Evolutionary conservation across 2,888 invertebrate genomes (phyloP).

Genomic region (Tolmerus cingulatus): DNA sequence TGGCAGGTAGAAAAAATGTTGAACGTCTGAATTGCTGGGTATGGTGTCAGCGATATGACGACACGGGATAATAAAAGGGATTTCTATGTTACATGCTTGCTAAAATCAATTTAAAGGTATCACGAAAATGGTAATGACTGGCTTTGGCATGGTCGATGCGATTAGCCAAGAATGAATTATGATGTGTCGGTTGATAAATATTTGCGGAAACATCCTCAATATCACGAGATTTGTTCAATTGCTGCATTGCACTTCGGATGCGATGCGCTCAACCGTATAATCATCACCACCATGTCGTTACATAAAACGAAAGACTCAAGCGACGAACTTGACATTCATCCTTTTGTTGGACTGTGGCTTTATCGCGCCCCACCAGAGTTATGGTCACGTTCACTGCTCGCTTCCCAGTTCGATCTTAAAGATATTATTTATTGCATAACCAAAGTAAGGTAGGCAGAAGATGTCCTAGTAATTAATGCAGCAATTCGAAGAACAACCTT

Average conservation of each 20-base stretch:
- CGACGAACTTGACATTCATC: not conserved
- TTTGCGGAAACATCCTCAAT: slow-evolving; percentile 5
- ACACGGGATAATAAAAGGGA: slow-evolving; percentile 31
- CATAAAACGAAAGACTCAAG: not conserved
- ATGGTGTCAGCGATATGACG: slow-evolving; percentile 27
- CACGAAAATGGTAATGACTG: slow-evolving; percentile 27
- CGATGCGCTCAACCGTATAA: not conserved
- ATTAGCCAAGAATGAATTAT: slow-evolving; percentile 1
- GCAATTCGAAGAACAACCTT: not conserved
- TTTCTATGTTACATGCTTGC: not conserved
- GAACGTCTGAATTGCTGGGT: slow-evolving; percentile 28
- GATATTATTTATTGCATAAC: not conserved
- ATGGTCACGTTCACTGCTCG: not conserved
- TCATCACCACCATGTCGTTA: not conserved
- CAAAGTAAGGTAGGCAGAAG: not conserved
- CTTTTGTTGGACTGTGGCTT: not conserved
- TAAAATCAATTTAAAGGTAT: slow-evolving; percentile 27
- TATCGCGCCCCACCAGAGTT: not conserved
- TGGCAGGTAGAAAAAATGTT: slow-evolving; percentile 19
- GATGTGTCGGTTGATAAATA: slow-evolving; percentile 9
- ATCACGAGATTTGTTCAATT: not conserved
- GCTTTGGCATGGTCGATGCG: not conserved
- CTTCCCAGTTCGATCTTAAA: not conserved
- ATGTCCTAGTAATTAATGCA: not conserved
- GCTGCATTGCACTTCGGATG: not conserved